These are phyloP conservation scores for Gallinago media DNA, from an alignment of 2,113 vertebrate species.

Conservation along the genomic window DNA sequence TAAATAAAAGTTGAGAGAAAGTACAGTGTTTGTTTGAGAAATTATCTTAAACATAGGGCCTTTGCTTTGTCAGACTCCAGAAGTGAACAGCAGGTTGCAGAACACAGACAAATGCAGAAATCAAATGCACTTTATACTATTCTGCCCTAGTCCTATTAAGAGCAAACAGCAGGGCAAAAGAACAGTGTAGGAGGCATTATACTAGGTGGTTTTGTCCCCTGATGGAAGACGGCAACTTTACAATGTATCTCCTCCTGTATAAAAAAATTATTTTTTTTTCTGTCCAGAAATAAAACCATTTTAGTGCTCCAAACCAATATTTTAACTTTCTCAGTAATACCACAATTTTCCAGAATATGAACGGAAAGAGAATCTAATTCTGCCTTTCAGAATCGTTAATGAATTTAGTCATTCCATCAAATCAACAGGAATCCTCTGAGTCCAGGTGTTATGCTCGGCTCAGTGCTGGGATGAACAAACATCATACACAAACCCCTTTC, in stretches of 20 bases:
- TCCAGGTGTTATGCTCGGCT: neutral
- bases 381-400: neutral
- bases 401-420: neutral
- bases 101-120: conserved; percentile 25
- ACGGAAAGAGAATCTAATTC: neutral
- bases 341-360: neutral
- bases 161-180: neutral
- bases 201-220: neutral
- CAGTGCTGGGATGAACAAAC: neutral
- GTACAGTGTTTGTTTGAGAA: neutral
- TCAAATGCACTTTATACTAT: neutral
- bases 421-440: neutral
- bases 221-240: neutral
- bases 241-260: neutral
- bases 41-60: neutral
- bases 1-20: neutral
- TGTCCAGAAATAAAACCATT: neutral
- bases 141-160: neutral
- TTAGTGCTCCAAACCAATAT: neutral
- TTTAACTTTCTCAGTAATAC: neutral
- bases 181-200: neutral
- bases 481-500: neutral
- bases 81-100: neutral
- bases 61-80: neutral
- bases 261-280: neutral